Evolutionary conservation across 2,888 invertebrate genomes (phyloP).

Genomic region (Callyntrura guangdongensis): DNA sequence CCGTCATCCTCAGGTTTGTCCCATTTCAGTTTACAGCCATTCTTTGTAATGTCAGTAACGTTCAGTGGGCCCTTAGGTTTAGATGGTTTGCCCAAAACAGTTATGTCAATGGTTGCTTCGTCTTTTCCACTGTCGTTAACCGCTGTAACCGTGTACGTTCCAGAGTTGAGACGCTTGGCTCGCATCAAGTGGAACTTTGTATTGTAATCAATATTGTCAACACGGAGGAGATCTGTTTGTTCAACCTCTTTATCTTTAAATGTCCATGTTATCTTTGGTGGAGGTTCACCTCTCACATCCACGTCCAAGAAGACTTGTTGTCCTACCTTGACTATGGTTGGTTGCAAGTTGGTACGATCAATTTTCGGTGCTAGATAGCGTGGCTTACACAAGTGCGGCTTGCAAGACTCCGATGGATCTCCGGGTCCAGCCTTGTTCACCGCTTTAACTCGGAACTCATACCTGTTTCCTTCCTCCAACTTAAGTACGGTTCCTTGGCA

Average conservation of each 20-base stretch:
- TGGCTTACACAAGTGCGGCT: constrained; percentile 97
- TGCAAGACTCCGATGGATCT: constrained; percentile 95
- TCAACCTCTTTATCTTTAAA: constrained; percentile 90
- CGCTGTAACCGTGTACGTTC: constrained; percentile 94
- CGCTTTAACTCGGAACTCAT: constrained; percentile 95
- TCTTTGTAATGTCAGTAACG: constrained; percentile 93
- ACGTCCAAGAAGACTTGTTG: constrained; percentile 98
- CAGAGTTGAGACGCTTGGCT: constrained; percentile 93
- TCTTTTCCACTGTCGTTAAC: constrained; percentile 95
- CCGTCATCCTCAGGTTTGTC: constrained; percentile 98
- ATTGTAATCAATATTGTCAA: constrained; percentile 95
- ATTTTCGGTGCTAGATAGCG: constrained; percentile 96
- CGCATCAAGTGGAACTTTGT: constrained; percentile 93
- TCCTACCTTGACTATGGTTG: constrained; percentile 97
- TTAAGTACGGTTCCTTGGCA: constrained; percentile 93
- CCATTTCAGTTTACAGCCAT: constrained; percentile 96
- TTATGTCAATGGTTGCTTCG: constrained; percentile 93
- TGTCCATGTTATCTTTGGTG: constrained; percentile 95
- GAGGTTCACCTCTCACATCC: constrained; percentile 97
- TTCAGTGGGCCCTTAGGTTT: constrained; percentile 96
- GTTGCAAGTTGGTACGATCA: constrained; percentile 95
- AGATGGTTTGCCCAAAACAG: constrained; percentile 94
- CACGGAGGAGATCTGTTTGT: constrained; percentile 94
- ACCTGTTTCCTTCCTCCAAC: constrained; percentile 94
- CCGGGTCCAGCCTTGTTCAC: constrained; percentile 96